Base-by-base conservation (phyloP, 2,888 invertebrate species). In the Clivina fossor region DNA sequence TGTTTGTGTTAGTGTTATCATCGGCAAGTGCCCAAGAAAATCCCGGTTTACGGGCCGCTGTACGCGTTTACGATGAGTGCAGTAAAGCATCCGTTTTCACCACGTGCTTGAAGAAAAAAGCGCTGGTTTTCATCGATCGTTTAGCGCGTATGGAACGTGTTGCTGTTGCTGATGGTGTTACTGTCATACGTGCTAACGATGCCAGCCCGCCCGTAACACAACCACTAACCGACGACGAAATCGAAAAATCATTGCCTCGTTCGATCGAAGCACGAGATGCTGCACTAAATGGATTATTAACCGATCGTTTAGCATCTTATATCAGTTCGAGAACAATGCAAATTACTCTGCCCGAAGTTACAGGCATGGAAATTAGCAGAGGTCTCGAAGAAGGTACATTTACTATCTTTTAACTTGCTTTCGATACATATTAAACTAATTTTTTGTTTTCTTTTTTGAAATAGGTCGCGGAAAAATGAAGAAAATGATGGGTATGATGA, bases 401-500 rank as follows among this genome's bases (percentile, higher is more conserved):
- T 11, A 41, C 41, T 30, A 11, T 35, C 40, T 13, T 9, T 26
- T 47, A 35, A 37, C 37, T 28, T 37, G 50, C 28, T 48, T 7
- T 40, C 33, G 26, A 53, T 30, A 38, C 33, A 16, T 32, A 46
- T 15, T 7, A 15, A 15, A 16, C 18, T 33, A 33, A 43, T 44
- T 49, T 30, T 40, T 35, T 58, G 7, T 53, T 48, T 35, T 57
- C 57, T 55, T 54, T 57, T 63, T 48, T 53, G 26, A 76, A 80
- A 48, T 79, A 86, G 86, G 88, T 64, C 83, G 89, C 60, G 88
- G 88, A 2, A 65, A 65, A 73, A 89, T 89, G 88, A 90, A 90
- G 79, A 89, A 90, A 66, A 90, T 90, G 88, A 89, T 91, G 89
- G 83, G 86, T 26, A 89, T 88, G 82, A 88, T 92, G 88, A 88